Evolutionary conservation across 2,113 vertebrate species (phyloP).

Genomic region (Plecotus auritus): DNA sequence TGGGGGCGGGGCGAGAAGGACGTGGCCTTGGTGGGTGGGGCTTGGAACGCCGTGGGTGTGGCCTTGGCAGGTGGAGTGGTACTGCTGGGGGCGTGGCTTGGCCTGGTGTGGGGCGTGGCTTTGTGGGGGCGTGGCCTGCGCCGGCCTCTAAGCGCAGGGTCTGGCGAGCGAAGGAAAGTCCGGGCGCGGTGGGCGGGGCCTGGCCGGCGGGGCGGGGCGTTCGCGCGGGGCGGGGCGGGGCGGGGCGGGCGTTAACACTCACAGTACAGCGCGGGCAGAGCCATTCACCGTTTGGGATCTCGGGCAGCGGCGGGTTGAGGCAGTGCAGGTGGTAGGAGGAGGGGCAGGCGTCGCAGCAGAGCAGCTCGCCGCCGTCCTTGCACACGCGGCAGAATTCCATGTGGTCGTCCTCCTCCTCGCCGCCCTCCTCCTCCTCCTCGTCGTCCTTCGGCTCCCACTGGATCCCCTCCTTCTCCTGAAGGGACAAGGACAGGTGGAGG

Average conservation of each 20-base stretch:
- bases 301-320: constrained; percentile 93
- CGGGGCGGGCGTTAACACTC: constrained; percentile 76
- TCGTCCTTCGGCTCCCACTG: constrained; percentile 98
- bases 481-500: background rate
- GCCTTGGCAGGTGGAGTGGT: background rate
- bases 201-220: background rate
- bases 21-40: background rate
- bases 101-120: background rate
- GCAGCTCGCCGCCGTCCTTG: constrained; percentile 94
- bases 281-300: constrained; percentile 99
- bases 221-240: constrained; percentile 9
- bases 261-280: constrained; percentile 98
- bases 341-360: constrained; percentile 92
- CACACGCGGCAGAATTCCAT: constrained; percentile 99
- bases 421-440: constrained; percentile 94
- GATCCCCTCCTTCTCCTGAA: constrained; percentile 98
- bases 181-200: background rate
- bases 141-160: too few relatives aligned
- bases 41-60: background rate
- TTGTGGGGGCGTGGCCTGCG: background rate
- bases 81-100: too few relatives aligned
- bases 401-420: constrained; percentile 97
- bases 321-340: constrained; percentile 84
- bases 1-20: background rate
- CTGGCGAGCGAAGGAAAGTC: background rate